Conservation (phyloP, 2,113 vertebrate genomes). For the Mixornis gularis region DNA sequence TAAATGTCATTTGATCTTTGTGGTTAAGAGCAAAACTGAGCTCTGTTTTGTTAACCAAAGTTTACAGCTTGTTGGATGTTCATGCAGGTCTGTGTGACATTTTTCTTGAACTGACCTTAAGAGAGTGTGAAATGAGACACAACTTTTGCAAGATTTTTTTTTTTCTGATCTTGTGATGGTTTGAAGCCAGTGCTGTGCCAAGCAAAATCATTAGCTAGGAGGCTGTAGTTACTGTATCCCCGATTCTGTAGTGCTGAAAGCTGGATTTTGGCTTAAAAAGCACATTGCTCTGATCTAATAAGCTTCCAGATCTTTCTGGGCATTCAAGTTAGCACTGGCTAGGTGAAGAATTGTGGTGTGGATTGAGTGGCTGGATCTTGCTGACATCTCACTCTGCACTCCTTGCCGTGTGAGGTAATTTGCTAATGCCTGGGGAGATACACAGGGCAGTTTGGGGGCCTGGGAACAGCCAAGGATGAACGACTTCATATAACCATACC, state of each 20-base stretch:
- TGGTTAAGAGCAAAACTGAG: neutral
- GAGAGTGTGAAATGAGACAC: neutral
- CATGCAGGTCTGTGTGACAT: neutral
- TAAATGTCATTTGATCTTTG: neutral
- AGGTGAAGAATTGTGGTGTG: neutral
- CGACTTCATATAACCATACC: neutral
- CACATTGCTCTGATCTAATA: neutral
- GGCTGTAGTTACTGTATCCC: neutral
- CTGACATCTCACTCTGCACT: neutral
- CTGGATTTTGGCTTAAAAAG: neutral
- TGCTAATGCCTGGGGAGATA: neutral
- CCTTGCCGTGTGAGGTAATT: neutral
- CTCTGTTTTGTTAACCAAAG: slow-evolving; percentile 21
- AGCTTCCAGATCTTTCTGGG: neutral
- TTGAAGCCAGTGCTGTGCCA: neutral
- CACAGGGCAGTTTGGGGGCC: neutral
- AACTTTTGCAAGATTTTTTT: neutral
- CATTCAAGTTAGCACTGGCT: neutral
- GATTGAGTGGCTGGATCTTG: neutral
- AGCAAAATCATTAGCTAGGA: neutral
- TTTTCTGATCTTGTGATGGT: neutral
- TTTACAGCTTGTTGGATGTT: neutral
- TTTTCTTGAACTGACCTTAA: neutral
- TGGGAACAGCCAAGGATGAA: neutral
- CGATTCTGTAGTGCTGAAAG: neutral